These are phyloP conservation scores for Discoglossus pictus DNA, from an alignment of 2,797 vertebrate genomes.

Conservation along the genomic window DNA sequence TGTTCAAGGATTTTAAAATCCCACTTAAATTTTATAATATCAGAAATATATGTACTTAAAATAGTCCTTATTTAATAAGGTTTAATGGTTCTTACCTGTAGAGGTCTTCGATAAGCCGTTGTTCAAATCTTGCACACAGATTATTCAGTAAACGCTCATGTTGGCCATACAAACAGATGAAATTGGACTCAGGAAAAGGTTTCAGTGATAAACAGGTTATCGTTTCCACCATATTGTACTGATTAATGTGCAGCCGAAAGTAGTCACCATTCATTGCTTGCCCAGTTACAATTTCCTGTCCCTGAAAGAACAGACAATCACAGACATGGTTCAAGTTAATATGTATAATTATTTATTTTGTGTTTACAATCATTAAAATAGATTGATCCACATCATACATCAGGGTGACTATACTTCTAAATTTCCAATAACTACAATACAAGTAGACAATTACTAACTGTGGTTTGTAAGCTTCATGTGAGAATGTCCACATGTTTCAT, in stretches of 20 bases:
- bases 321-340: background rate
- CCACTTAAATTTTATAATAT: too few species aligned
- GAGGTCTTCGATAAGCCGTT: conserved; percentile 77
- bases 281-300: conserved; percentile 76
- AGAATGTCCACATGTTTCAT: too few species aligned
- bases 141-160: conserved; percentile 87
- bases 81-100: conserved; percentile 77
- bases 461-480: too few species aligned
- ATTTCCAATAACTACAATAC: too few species aligned
- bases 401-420: too few species aligned
- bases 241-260: conserved; percentile 79
- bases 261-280: conserved; percentile 74
- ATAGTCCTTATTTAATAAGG: too few species aligned
- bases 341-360: background rate
- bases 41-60: too few species aligned
- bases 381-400: too few species aligned
- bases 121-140: conserved; percentile 68
- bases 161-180: conserved; percentile 81
- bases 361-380: too few species aligned
- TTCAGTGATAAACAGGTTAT: conserved; percentile 85
- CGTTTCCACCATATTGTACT: conserved; percentile 72
- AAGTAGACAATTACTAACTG: too few species aligned
- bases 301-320: conserved; percentile 64
- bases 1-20: too few species aligned
- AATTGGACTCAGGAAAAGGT: conserved; percentile 81